These are phyloP conservation scores for Psettodes erumei DNA, from an alignment of 2,113 vertebrate genomes.

Conservation along the genomic window DNA sequence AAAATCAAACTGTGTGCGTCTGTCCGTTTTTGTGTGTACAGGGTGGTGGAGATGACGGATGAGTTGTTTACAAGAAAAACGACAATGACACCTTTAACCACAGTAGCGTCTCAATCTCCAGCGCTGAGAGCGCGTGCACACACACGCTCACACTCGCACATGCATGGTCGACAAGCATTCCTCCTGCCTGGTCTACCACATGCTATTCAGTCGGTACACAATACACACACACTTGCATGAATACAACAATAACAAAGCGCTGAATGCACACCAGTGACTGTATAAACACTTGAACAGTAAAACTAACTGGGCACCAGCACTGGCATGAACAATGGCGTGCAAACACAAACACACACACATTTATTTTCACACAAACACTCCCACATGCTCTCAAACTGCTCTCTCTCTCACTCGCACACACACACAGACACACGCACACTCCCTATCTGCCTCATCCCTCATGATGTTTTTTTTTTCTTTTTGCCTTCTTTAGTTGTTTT, in stretches of 20 bases:
- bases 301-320: constrained; percentile 36
- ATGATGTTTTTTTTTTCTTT: constrained; percentile 40
- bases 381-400: constrained; percentile 24
- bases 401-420: constrained; percentile 31
- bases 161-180: constrained; percentile 45
- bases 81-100: constrained; percentile 33
- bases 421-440: constrained; percentile 41
- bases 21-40: constrained; percentile 7
- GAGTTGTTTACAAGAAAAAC: constrained; percentile 26
- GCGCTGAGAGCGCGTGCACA: background rate
- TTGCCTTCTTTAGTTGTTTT: too few species aligned
- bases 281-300: constrained; percentile 53
- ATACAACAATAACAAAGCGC: constrained; percentile 42
- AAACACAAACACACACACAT: constrained; percentile 26
- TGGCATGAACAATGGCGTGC: constrained; percentile 45
- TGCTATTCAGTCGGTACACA: constrained; percentile 28
- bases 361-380: constrained; percentile 58
- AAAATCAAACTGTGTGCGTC: background rate
- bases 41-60: background rate
- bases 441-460: constrained; percentile 33
- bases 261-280: constrained; percentile 38
- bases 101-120: constrained; percentile 1
- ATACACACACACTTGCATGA: constrained; percentile 45
- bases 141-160: constrained; percentile 19
- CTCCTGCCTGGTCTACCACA: constrained; percentile 46